phyloP scores from a whole-genome alignment of 1,140 invertebrate genomes.

The Popillia japonica region DNA sequence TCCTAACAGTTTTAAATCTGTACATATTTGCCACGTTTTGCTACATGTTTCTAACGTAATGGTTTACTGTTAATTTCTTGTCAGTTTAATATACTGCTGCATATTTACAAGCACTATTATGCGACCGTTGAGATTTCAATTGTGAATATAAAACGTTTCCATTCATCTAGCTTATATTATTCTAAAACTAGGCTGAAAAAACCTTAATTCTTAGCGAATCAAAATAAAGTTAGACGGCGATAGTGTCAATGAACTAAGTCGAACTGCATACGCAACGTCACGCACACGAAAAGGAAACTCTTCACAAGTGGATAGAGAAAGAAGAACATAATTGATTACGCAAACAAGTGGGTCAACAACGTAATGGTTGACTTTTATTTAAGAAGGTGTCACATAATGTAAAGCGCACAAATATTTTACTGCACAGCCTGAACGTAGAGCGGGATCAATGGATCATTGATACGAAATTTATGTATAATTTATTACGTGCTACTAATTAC shows the following conservation, averaged over 20 bases:
- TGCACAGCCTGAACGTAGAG: background rate
- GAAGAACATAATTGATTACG: slow-evolving; percentile 1
- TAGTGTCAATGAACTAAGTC: slow-evolving; percentile 17
- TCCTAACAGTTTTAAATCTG: too few relatives aligned
- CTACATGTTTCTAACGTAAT: too few relatives aligned
- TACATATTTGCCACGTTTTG: too few relatives aligned
- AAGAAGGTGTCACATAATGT: slow-evolving; percentile 1
- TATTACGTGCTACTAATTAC: background rate
- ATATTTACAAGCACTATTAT: too few relatives aligned
- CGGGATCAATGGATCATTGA: background rate
- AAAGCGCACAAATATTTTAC: slow-evolving; percentile 8
- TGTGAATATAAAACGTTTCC: too few relatives aligned
- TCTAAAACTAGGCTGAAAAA: background rate
- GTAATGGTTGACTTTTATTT: slow-evolving; percentile 27
- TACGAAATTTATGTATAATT: slow-evolving; percentile 6
- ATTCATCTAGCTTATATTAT: background rate
- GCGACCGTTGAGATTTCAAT: too few relatives aligned
- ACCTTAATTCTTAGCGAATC: background rate
- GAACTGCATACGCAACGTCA: background rate
- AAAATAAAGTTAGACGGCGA: background rate
- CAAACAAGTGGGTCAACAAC: slow-evolving; percentile 29
- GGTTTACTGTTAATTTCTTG: too few relatives aligned
- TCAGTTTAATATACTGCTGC: too few relatives aligned
- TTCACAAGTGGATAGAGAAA: background rate
- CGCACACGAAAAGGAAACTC: background rate